Percentiles rank a stretch among this genome's conserved stretches.
These are phyloP conservation scores for Rhagoletis pomonella DNA, from an alignment of 1,140 invertebrate species.

Conservation along the genomic window DNA sequence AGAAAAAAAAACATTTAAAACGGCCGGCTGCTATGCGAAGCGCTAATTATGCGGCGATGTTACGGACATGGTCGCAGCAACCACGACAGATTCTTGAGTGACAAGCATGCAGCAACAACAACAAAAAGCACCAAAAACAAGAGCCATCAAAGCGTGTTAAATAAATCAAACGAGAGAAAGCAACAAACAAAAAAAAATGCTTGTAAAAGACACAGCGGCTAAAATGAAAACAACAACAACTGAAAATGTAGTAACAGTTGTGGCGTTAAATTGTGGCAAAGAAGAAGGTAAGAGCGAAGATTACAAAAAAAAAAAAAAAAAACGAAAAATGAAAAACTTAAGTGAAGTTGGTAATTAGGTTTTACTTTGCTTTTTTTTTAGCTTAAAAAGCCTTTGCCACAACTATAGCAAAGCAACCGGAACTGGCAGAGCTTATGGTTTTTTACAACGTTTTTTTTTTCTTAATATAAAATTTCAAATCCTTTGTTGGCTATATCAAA, in stretches of 20 bases:
- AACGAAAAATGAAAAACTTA: neutral
- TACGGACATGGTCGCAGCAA: neutral
- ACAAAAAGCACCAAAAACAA: neutral
- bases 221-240: neutral
- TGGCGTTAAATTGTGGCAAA: neutral
- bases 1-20: neutral
- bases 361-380: neutral
- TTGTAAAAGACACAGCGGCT: too few relatives aligned
- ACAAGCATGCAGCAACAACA: conserved; percentile 13
- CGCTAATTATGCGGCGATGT: conserved; percentile 22
- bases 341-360: neutral
- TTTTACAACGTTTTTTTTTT: too few relatives aligned
- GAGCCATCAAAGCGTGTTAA: neutral
- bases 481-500: too few relatives aligned
- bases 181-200: neutral
- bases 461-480: too few relatives aligned
- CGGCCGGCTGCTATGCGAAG: neutral
- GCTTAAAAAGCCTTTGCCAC: neutral
- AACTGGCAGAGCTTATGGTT: too few relatives aligned
- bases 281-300: neutral
- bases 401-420: neutral
- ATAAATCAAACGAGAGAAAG: neutral
- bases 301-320: neutral
- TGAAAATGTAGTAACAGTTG: neutral
- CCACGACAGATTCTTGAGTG: conserved; percentile 47